phyloP scores from a whole-genome alignment of 1,140 invertebrate genomes.

The Drosophila kohkoa region DNA sequence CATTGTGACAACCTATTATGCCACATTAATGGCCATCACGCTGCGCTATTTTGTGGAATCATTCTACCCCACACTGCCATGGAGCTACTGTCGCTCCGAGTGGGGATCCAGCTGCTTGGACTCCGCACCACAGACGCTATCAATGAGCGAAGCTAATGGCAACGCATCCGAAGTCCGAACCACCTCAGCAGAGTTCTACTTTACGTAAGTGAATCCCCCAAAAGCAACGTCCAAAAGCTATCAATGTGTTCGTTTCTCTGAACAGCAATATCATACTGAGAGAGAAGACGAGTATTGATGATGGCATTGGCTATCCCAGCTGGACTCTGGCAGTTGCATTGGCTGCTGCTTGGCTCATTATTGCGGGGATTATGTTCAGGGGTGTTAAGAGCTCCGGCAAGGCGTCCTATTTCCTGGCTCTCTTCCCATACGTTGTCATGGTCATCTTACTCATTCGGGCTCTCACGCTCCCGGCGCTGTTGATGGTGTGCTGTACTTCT shows the following conservation, averaged over 20 bases:
- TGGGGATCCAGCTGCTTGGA: conserved; percentile 85
- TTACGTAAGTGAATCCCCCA: conserved; percentile 85
- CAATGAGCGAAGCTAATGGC: conserved; percentile 18
- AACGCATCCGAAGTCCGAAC: conserved; percentile 53
- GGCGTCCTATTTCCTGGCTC: conserved; percentile 93
- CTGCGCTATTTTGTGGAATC: conserved; percentile 89
- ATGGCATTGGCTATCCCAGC: conserved; percentile 90
- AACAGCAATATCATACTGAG: conserved; percentile 88
- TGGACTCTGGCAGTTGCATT: conserved; percentile 92
- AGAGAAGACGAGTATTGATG: conserved; percentile 88
- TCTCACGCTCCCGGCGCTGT: conserved; percentile 91
- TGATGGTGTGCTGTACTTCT: conserved; percentile 91
- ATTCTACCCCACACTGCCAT: conserved; percentile 87
- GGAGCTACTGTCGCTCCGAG: conserved; percentile 87
- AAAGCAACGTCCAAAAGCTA: not conserved
- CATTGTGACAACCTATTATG: conserved; percentile 91
- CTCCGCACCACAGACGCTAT: conserved; percentile 40
- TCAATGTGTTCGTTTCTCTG: conserved; percentile 17
- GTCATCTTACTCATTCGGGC: conserved; percentile 90
- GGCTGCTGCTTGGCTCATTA: conserved; percentile 90
- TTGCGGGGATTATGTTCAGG: conserved; percentile 91
- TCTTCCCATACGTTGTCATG: conserved; percentile 94
- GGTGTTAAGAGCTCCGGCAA: conserved; percentile 93
- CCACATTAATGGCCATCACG: conserved; percentile 90
- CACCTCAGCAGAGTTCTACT: conserved; percentile 87